Percentiles rank a stretch among this genome's conserved stretches.
Evolutionary conservation across 2,888 invertebrate species (phyloP).

Genomic region (Blera fallax): DNA sequence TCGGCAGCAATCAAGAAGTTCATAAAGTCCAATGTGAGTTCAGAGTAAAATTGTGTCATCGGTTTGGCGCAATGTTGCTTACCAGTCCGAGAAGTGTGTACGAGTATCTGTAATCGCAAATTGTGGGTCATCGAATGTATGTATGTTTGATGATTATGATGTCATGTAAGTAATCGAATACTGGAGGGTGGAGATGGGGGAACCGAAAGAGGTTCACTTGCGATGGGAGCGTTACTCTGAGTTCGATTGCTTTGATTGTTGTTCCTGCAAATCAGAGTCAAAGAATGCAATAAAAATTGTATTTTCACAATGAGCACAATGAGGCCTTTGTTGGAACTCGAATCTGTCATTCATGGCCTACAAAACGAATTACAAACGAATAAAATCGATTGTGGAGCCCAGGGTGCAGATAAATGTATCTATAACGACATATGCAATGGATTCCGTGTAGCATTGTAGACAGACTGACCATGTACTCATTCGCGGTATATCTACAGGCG

Average conservation of each 20-base stretch:
- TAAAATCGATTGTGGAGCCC: too few species aligned
- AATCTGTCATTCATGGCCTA: too few species aligned
- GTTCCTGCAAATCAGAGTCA: too few species aligned
- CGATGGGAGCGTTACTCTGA: not conserved
- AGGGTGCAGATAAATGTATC: too few species aligned
- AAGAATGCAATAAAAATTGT: too few species aligned
- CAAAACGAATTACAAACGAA: too few species aligned
- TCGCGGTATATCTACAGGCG: too few species aligned
- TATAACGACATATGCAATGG: too few species aligned
- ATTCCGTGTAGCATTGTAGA: too few species aligned
- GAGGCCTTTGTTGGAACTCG: too few species aligned
- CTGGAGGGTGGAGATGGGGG: not conserved
- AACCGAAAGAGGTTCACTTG: not conserved
- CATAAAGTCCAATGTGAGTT: not conserved
- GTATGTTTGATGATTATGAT: not conserved
- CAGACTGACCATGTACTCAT: too few species aligned
- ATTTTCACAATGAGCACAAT: too few species aligned
- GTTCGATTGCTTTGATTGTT: not conserved
- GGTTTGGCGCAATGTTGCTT: not conserved
- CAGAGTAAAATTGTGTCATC: constrained; percentile 15
- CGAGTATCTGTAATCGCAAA: not conserved
- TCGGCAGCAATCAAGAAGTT: constrained; percentile 9
- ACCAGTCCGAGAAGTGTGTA: not conserved
- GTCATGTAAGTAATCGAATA: not conserved
- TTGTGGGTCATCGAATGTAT: constrained; percentile 1